Evolutionary conservation across 1,140 invertebrate species (phyloP), one percentile per base, ranked within the genome.

Genomic region (Daktulosphaira vitifoliae): DNA sequence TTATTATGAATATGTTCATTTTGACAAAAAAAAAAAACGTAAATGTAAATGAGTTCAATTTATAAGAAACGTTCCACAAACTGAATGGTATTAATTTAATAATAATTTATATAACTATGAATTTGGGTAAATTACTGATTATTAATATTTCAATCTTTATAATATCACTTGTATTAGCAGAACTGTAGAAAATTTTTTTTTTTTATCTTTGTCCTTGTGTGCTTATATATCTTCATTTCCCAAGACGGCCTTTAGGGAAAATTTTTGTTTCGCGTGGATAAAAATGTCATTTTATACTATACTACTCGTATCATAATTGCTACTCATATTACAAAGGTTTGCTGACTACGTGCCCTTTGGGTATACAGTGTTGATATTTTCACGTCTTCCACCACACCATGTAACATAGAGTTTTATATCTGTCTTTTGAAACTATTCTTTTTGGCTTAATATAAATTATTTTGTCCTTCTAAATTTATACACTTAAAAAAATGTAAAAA

Each of bases 291-390:
- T 42, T 44, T 44, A 44, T 23, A 26, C 11, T 44, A 15, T 18
- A n/a, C 29, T 23, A 39, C 53, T 23, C 39, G 39, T 44, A 25
- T 11, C 6, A 23, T 29, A 59, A 15, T n/a, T 23, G 26, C 20
- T 39, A 18, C 42, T 29, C 22, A 11, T 39, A 33, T 11, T 6
- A 33, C 39, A 46, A 59, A 44, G 11, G 42, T 62, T 25, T 46
- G 29, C 29, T 11, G 15, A 46, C 29, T 48, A 33, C 26, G 25
- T 62, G 42, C 42, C 56, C 42, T 62, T 48, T 62, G 56, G 56
- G 9, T 46, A 59, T 44, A 20, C 25, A 38, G 9, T n/a, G 23
- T 59, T 59, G 38, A 29, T 6, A n/a, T 46, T 39, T 62, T 48
- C 29, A 11, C 29, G 29, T 33, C 29, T 11, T 5, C 29, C 29